Evolutionary conservation across 2,797 vertebrate species (phyloP), one percentile per base, ranked within the genome.

Genomic region (Merluccius polli): DNA sequence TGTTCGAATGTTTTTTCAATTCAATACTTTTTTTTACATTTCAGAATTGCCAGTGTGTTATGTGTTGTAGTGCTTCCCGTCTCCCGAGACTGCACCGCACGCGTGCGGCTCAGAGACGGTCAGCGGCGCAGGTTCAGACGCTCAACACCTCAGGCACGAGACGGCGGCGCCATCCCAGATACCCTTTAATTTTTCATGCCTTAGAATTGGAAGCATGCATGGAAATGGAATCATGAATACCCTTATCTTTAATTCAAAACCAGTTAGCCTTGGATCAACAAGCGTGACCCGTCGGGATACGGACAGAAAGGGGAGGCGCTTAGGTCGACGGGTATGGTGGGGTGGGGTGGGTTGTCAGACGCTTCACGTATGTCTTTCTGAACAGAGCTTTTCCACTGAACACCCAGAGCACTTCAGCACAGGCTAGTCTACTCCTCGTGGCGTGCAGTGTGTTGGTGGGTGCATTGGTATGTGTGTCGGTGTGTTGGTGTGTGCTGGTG

Each of bases 201-300:
- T 74, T 89, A 77, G 88, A 91, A 92, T 90, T 88, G 83, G 83
- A 85, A 74, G 83, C 84, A 85, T 91, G 91, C 89, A 92, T 91
- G 80, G 89, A 92, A 92, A 93, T 92, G 82, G 90, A 88, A 92
- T 93, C 92, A 93, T 91, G 85, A 93, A 93, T 93, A 92, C 80
- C 78, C 82, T 92, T 87, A 90, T 87, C 82, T 82, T 89, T 81
- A 86, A 85, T 79, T 85, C 71, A 77, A 80, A 87, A 83, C 80
- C 65, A 65, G 81, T 89, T 84, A 77, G 79, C 71, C 82, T 83
- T 84, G 87, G 77, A 92, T 87, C 89, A 90, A 89, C 88, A 88
- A 82, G 79, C 79, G 31, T 72, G 85, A 86, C 81, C 86, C 79
- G 70, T 65, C 32, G 80, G 77, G 81, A 82, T 30, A 16, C 67